Conservation (phyloP, 2,113 vertebrate genomes). For the Microtus montanus region DNA sequence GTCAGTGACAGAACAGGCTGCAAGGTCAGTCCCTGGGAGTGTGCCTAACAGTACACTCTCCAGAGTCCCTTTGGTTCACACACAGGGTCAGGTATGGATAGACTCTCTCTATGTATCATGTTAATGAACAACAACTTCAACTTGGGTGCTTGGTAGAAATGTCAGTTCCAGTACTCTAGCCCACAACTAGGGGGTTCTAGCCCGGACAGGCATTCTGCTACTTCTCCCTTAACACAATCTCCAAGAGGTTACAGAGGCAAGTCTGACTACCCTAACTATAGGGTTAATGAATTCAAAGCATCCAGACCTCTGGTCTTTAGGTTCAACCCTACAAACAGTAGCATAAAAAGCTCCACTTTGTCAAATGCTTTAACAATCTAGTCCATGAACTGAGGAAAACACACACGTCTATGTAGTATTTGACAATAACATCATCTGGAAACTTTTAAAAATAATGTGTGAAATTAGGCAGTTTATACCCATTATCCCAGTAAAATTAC, state of each 20-base stretch:
- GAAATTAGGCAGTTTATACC: not conserved
- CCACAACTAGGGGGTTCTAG: not conserved
- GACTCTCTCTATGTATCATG: not conserved
- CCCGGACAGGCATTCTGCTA: not conserved
- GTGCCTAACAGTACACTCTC: not conserved
- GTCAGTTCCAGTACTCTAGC: not conserved
- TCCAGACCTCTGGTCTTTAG: not conserved
- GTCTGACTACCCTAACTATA: not conserved
- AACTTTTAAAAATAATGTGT: not conserved
- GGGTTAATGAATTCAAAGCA: not conserved
- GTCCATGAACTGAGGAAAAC: not conserved
- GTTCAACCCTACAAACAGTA: not conserved
- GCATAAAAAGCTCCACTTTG: not conserved
- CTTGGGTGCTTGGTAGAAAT: not conserved
- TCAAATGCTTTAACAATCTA: not conserved
- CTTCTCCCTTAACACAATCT: not conserved
- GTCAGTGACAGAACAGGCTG: not conserved
- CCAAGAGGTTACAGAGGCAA: not conserved
- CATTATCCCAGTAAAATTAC: not conserved
- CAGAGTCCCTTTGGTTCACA: not conserved
- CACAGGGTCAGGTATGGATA: not conserved
- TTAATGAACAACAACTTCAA: not conserved
- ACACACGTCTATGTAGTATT: not conserved
- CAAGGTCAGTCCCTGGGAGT: too few relatives aligned
- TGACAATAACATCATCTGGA: not conserved